Percentiles rank a stretch among this genome's conserved stretches.
phyloP scores from a whole-genome alignment of 2,888 invertebrate genomes.

The Campaea margaritaria region DNA sequence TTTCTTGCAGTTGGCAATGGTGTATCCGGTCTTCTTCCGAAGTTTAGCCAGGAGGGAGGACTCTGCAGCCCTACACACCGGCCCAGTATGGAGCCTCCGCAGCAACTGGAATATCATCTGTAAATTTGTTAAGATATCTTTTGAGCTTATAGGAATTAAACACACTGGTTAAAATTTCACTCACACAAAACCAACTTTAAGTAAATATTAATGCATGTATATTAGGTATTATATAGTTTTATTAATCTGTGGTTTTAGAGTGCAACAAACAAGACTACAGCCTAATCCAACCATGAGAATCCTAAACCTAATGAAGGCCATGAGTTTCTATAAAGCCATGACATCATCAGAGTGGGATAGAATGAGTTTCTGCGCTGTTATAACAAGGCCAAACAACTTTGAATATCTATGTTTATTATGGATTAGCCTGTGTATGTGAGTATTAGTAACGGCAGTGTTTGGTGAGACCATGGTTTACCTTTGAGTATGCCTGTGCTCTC shows the following conservation, averaged over 20 bases:
- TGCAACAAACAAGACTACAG: conserved; percentile 11
- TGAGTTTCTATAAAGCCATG: conserved; percentile 44
- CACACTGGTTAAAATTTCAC: conserved; percentile 17
- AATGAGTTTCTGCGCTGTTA: conserved; percentile 46
- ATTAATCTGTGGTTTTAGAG: neutral
- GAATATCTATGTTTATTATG: conserved; percentile 2
- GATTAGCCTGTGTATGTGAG: conserved; percentile 26
- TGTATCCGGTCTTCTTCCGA: conserved; percentile 97
- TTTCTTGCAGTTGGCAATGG: conserved; percentile 98
- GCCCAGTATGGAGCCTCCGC: conserved; percentile 85
- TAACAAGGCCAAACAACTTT: conserved; percentile 52
- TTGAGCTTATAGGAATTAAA: conserved; percentile 16
- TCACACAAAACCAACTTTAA: conserved; percentile 28
- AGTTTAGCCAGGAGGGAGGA: conserved; percentile 92
- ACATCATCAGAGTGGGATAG: conserved; percentile 58
- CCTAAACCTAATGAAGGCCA: conserved; percentile 16
- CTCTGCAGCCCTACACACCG: conserved; percentile 83
- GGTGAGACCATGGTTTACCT: conserved; percentile 58
- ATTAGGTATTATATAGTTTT: neutral
- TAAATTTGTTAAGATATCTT: conserved; percentile 48
- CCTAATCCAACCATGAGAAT: conserved; percentile 18
- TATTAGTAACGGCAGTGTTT: conserved; percentile 19
- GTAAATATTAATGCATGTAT: conserved; percentile 5
- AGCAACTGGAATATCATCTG: conserved; percentile 87
- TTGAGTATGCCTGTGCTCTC: conserved; percentile 65